Base-by-base conservation (phyloP, 1,140 invertebrate species). In the Conopomorpha cramerella region DNA sequence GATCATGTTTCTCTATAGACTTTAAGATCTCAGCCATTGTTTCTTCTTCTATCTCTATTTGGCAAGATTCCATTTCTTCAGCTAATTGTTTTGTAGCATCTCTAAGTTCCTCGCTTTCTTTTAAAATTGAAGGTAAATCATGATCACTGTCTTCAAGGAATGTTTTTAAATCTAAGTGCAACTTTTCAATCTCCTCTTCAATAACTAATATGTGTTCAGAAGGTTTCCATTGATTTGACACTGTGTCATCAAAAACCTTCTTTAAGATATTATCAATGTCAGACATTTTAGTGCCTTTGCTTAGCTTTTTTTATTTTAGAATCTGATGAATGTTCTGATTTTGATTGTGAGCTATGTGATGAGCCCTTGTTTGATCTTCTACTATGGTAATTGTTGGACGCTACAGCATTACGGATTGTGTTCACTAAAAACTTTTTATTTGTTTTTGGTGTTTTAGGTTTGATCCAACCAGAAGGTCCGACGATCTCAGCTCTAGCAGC, bases 391-490 rank as follows among this genome's bases (percentile, higher is more conserved):
- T 72, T 77, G 42, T 78, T 80, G 16, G 71, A 77, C 34, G 49
- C 65, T 16, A 80, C 58, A 30, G 66, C 64, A 62, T 77, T 43
- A 27, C 65, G 50, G 2, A 80, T 43, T 1, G 78, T 80, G 30
- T 78, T 80, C 16, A 68, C 70, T 19, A 85, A 65, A 48, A 85
- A 84, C 40, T 77, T 68, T 71, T 84, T 84, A 46, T 84, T 84
- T 8, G 83, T 62, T 46, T 78, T 81, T 41, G 78, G 80, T 41
- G 79, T 76, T 6, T 78, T 78, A 17, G 51, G 58, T 59, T 82
- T 84, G 13, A 84, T 56, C 83, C 82, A 84, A 25, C 83, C 83
- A 39, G 80, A 83, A 4, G 83, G 83, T 11, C 83, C 83, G 42
- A 83, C 79, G 32, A 82, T 70, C 67, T 84, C 82, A 12, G 83